Percentiles rank a stretch among this genome's conserved stretches.
Conservation (phyloP, 2,113 vertebrate genomes). For the Neogobius melanostomus region DNA sequence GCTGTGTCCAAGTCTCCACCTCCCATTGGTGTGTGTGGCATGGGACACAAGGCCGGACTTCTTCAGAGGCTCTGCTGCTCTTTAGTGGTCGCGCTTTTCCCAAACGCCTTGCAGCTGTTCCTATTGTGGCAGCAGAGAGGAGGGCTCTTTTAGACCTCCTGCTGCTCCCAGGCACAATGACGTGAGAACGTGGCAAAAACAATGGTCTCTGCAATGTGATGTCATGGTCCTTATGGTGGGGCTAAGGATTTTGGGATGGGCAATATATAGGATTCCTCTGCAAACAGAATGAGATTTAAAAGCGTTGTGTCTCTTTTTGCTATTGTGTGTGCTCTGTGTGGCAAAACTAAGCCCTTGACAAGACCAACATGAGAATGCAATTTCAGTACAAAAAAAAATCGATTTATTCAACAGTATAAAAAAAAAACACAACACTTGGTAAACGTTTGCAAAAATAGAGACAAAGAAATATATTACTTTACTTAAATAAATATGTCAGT, state of each 20-base stretch:
- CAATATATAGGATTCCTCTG: constrained; percentile 60
- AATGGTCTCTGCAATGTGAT: constrained; percentile 59
- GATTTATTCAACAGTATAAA: constrained; percentile 78
- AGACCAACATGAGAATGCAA: neutral
- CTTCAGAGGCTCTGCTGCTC: constrained; percentile 65
- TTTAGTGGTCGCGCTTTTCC: constrained; percentile 79
- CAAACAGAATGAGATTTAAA: constrained; percentile 26
- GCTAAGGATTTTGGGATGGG: constrained; percentile 28
- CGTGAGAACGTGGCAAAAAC: constrained; percentile 57
- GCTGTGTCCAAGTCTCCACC: constrained; percentile 49
- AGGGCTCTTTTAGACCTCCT: constrained; percentile 64
- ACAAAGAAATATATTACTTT: constrained; percentile 84
- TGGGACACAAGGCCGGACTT: constrained; percentile 56
- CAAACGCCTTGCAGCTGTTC: constrained; percentile 83
- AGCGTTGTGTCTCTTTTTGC: neutral
- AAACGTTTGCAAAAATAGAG: constrained; percentile 78
- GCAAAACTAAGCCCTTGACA: neutral
- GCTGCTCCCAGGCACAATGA: constrained; percentile 57
- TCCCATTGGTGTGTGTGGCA: constrained; percentile 44
- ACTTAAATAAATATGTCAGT: constrained; percentile 81
- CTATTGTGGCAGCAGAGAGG: constrained; percentile 66
- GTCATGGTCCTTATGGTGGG: constrained; percentile 55
- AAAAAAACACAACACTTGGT: constrained; percentile 57
- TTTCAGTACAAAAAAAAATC: constrained; percentile 58
- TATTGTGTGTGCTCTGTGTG: neutral